A percentile compares a stretch with the other conserved stretches of the same genome.
phyloP scores from a whole-genome alignment of 2,888 invertebrate species.

The Omphaloscelis lunosa region DNA sequence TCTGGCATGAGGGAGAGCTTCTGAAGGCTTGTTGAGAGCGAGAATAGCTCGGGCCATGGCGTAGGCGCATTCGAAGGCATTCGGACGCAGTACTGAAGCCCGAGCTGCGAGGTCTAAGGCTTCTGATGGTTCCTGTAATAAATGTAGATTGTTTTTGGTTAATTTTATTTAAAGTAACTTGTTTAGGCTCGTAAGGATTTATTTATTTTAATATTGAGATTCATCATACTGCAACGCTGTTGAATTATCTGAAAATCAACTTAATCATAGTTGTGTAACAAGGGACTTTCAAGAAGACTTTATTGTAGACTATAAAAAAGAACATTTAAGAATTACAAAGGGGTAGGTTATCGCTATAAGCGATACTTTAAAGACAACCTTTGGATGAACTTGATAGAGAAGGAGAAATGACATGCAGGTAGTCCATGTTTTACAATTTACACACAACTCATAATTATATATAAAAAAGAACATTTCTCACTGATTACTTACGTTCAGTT shows the following conservation, averaged over 20 bases:
- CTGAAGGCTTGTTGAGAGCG: conserved; percentile 93
- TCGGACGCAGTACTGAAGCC: conserved; percentile 95
- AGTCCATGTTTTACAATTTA: no score
- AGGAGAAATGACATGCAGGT: background rate
- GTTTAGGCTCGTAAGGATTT: background rate
- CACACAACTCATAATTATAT: no score
- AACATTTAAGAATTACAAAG: no score
- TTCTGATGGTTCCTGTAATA: conserved; percentile 95
- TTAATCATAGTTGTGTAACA: background rate
- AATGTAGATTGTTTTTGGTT: no score
- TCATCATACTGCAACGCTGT: no score
- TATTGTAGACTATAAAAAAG: no score
- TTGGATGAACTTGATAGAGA: background rate
- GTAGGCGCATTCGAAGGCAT: conserved; percentile 98
- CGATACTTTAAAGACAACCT: background rate
- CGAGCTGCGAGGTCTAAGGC: conserved; percentile 97
- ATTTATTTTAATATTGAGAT: background rate
- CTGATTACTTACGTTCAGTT: conserved; percentile 95
- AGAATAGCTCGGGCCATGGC: conserved; percentile 97
- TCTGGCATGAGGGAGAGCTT: conserved; percentile 95
- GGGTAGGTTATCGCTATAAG: no score
- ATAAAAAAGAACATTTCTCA: background rate
- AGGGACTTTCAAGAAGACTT: background rate
- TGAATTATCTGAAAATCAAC: background rate
- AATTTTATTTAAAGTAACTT: background rate